A percentile compares a stretch with the other conserved stretches of the same genome.
Evolutionary conservation across 2,113 vertebrate genomes (phyloP).

Genomic region (Anguilla rostrata): DNA sequence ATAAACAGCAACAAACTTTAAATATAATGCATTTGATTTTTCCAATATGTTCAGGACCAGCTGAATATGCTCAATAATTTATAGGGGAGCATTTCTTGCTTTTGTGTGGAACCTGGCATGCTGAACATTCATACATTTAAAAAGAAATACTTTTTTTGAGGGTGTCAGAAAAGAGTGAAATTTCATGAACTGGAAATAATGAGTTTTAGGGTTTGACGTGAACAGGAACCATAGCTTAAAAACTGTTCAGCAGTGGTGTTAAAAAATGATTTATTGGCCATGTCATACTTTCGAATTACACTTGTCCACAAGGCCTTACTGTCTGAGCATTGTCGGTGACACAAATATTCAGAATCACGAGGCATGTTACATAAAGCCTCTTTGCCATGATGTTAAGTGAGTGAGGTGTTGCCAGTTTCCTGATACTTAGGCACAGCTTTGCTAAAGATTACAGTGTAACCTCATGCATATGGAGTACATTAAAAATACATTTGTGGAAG

Average conservation of each 20-base stretch:
- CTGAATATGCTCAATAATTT: not conserved
- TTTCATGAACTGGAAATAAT: not conserved
- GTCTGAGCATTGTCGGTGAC: not conserved
- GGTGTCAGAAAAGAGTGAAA: not conserved
- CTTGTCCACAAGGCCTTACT: not conserved
- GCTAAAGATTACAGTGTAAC: not conserved
- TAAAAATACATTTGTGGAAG: not conserved
- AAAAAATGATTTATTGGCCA: not conserved
- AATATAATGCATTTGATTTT: not conserved
- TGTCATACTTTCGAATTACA: not conserved
- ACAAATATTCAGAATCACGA: not conserved
- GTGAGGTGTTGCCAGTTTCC: not conserved
- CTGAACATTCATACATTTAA: not conserved
- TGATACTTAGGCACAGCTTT: not conserved
- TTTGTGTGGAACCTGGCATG: not conserved
- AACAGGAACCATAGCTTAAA: not conserved
- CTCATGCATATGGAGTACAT: not conserved
- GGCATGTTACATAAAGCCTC: not conserved
- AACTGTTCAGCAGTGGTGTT: not conserved
- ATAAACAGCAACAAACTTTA: not conserved
- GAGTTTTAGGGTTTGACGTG: not conserved
- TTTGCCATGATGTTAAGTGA: not conserved
- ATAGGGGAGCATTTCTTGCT: not conserved
- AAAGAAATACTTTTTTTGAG: not conserved
- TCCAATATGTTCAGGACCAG: not conserved